phyloP scores from a whole-genome alignment of 2,888 invertebrate species.

The Metalampra italica region DNA sequence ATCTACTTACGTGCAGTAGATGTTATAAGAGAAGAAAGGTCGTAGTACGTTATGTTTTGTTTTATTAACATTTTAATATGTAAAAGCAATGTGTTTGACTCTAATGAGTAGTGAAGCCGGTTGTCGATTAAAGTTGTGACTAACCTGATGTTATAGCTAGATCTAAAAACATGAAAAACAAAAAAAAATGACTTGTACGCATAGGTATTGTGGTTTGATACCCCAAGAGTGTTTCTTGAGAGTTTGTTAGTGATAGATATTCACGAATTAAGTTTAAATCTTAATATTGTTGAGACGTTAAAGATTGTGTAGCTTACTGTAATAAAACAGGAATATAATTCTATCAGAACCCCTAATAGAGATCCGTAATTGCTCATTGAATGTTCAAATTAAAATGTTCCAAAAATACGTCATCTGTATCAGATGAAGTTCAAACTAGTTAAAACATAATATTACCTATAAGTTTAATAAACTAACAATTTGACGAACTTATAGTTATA shows the following conservation, averaged over 20 bases:
- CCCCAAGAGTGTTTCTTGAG: neutral
- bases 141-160: neutral
- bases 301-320: neutral
- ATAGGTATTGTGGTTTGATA: neutral
- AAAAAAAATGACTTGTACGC: neutral
- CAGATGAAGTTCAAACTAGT: conserved; percentile 74
- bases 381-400: conserved; percentile 61
- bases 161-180: neutral
- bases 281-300: neutral
- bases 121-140: conserved; percentile 1
- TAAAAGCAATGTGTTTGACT: neutral
- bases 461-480: conserved; percentile 64
- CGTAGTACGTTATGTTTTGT: neutral
- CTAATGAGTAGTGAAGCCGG: neutral
- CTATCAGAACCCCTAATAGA: conserved; percentile 22
- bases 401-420: conserved; percentile 69
- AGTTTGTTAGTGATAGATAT: neutral
- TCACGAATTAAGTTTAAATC: neutral
- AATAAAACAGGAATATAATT: conserved; percentile 5
- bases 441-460: conserved; percentile 45
- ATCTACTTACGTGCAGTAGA: too few species aligned
- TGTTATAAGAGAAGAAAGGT: too few species aligned
- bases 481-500: conserved; percentile 54
- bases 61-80: conserved; percentile 1
- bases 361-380: conserved; percentile 52